Percentiles rank a stretch among this genome's conserved stretches.
These are phyloP conservation scores for Pogonognathellus flavescens DNA, from an alignment of 1,140 invertebrate species.

Conservation along the genomic window DNA sequence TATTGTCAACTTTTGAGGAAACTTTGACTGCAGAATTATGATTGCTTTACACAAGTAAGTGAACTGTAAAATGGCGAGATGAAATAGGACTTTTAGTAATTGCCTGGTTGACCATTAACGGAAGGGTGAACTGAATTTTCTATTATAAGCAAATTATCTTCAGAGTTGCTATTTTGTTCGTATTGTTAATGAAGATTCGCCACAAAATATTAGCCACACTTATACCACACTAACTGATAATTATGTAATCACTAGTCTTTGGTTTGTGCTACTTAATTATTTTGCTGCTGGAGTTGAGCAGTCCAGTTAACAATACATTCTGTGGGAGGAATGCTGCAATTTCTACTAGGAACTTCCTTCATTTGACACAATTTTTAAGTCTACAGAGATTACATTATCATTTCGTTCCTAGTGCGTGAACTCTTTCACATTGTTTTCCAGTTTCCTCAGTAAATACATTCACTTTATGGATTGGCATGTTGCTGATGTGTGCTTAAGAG, in stretches of 20 bases:
- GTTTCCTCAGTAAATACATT: neutral
- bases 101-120: neutral
- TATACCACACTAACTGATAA: constrained; percentile 21
- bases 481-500: neutral
- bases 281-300: neutral
- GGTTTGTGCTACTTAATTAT: constrained; percentile 20
- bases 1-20: too few species aligned
- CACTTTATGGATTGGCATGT: neutral
- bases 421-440: neutral
- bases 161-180: neutral
- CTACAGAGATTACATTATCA: neutral
- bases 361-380: constrained; percentile 22
- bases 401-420: neutral
- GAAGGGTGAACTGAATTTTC: neutral
- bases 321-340: neutral
- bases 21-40: too few species aligned
- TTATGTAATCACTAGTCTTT: constrained; percentile 15
- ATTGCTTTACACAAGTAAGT: too few species aligned
- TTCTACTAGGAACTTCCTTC: constrained; percentile 28
- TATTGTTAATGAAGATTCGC: neutral
- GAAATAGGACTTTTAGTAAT: neutral
- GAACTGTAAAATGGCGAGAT: too few species aligned
- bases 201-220: neutral
- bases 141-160: neutral
- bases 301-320: neutral